A percentile compares a stretch with the other conserved stretches of the same genome.
These are phyloP conservation scores for Tribolium madens DNA, from an alignment of 1,140 invertebrate genomes.

Conservation along the genomic window DNA sequence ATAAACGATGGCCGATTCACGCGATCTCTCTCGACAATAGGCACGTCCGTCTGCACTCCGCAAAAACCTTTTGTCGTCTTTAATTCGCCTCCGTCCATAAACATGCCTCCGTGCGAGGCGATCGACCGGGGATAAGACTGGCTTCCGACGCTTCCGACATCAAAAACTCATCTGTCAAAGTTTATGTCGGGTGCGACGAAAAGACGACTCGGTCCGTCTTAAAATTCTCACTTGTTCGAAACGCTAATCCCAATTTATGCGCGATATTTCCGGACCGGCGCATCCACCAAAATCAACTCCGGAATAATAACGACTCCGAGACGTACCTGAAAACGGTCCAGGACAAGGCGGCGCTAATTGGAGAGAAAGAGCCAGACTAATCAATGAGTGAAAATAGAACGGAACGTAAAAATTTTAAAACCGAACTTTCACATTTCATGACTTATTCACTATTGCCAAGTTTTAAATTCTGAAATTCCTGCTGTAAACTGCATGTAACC, in stretches of 20 bases:
- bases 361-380: not conserved
- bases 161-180: slow-evolving; percentile 34
- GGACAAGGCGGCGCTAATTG: slow-evolving; percentile 15
- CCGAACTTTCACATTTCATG: not conserved
- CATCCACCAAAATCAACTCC: slow-evolving; percentile 18
- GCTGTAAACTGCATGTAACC: not conserved
- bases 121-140: slow-evolving; percentile 3
- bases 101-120: not conserved
- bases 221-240: slow-evolving; percentile 37
- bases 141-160: slow-evolving; percentile 5
- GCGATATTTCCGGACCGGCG: slow-evolving; percentile 21
- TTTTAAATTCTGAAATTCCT: not conserved
- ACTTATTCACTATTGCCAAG: not conserved
- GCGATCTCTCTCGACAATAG: not conserved
- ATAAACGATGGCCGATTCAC: slow-evolving; percentile 12
- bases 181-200: not conserved
- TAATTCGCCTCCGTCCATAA: not conserved
- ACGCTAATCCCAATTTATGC: slow-evolving; percentile 32
- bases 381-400: not conserved
- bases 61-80: not conserved
- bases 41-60: not conserved
- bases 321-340: slow-evolving; percentile 5
- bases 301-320: slow-evolving; percentile 24
- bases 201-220: not conserved
- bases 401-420: slow-evolving; percentile 5